Conservation (phyloP, 2,888 invertebrate species). For the Drepana falcataria region DNA sequence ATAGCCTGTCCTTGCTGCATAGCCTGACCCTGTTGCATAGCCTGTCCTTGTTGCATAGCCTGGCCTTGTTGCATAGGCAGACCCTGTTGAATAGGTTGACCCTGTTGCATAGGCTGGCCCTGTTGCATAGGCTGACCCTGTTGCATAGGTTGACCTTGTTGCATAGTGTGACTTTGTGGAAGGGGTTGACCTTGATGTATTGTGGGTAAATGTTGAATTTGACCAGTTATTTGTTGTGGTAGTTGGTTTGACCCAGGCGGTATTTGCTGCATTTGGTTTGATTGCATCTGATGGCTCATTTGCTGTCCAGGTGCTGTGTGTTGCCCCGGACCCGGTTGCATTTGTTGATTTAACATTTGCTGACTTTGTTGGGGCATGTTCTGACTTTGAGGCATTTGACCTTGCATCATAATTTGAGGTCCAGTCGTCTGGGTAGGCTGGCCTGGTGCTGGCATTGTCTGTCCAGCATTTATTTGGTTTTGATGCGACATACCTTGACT, state of each 20-base stretch:
- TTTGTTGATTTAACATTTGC: constrained; percentile 39
- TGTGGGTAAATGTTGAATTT: constrained; percentile 21
- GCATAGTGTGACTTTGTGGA: constrained; percentile 14
- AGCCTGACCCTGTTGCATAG: constrained; percentile 11
- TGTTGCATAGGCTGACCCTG: constrained; percentile 29
- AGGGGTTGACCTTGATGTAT: constrained; percentile 21
- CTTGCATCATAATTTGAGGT: constrained; percentile 46
- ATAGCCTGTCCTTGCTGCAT: constrained; percentile 19
- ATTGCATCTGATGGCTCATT: constrained; percentile 17
- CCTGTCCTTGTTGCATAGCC: constrained; percentile 19
- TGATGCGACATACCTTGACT: constrained; percentile 30
- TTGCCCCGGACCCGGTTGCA: constrained; percentile 23
- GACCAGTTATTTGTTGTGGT: constrained; percentile 27
- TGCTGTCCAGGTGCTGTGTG: constrained; percentile 16
- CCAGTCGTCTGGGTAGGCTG: constrained; percentile 28
- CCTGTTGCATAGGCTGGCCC: constrained; percentile 29
- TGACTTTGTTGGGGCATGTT: constrained; percentile 38
- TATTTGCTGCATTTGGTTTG: constrained; percentile 21
- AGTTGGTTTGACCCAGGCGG: constrained; percentile 12
- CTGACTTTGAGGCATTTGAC: constrained; percentile 36
- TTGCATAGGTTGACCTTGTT: constrained; percentile 13
- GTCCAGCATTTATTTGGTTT: constrained; percentile 26
- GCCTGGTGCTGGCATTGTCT: constrained; percentile 20
- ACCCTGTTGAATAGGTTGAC: constrained; percentile 20
- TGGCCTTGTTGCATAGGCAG: constrained; percentile 24